phyloP scores from a whole-genome alignment of 2,888 invertebrate species.

The Dorcus parallelipipedus region DNA sequence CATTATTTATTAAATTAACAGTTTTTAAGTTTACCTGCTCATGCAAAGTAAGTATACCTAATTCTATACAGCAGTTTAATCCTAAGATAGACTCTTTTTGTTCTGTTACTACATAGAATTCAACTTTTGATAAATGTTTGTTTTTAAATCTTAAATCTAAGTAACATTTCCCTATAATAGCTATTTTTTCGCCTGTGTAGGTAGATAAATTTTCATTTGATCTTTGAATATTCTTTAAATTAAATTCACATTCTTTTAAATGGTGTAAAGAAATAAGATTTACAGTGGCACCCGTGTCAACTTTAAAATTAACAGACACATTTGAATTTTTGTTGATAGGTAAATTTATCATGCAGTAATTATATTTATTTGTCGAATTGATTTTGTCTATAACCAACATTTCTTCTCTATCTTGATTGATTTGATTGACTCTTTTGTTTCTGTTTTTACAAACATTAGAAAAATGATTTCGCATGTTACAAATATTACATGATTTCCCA shows the following conservation, averaged over 20 bases:
- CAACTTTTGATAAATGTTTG: constrained; percentile 1
- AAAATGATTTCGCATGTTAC: constrained; percentile 7
- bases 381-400: neutral
- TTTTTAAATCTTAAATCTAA: constrained; percentile 12
- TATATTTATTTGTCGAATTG: neutral
- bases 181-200: constrained; percentile 16
- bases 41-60: constrained; percentile 8
- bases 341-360: constrained; percentile 11
- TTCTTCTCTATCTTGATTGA: no score
- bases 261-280: constrained; percentile 18
- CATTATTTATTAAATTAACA: neutral
- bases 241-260: constrained; percentile 1
- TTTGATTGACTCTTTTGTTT: neutral
- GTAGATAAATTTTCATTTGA: constrained; percentile 12
- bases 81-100: constrained; percentile 9
- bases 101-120: constrained; percentile 11
- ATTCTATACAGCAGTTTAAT: neutral
- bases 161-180: constrained; percentile 18
- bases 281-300: constrained; percentile 18
- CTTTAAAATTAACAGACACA: constrained; percentile 8
- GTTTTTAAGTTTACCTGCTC: constrained; percentile 1
- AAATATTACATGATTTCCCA: constrained; percentile 5
- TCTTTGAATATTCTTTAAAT: constrained; percentile 15
- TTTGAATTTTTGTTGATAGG: constrained; percentile 14
- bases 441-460: constrained; percentile 1